These are phyloP conservation scores for Anseranas semipalmata DNA, from an alignment of 2,113 vertebrate genomes.

Conservation along the genomic window DNA sequence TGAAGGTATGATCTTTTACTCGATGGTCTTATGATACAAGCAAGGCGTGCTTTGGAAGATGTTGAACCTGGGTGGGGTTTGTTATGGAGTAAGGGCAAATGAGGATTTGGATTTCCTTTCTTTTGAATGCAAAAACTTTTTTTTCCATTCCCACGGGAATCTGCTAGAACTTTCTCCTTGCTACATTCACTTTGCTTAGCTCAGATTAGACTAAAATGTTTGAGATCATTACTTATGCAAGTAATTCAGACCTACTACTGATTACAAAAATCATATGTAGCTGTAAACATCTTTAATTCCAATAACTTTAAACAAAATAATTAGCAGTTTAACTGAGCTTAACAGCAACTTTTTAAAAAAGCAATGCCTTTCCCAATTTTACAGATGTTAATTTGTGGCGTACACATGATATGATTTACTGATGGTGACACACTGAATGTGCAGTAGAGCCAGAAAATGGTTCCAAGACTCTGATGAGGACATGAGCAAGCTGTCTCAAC, in stretches of 20 bases:
- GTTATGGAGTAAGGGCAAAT: not conserved
- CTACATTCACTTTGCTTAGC: not conserved
- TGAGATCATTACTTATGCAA: not conserved
- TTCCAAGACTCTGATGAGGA: conserved; percentile 38
- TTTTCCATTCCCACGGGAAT: not conserved
- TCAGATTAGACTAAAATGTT: not conserved
- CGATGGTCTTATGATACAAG: not conserved
- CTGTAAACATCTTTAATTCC: conserved; percentile 41
- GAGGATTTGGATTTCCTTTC: conserved; percentile 32
- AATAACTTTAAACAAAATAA: conserved; percentile 48
- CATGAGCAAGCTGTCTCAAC: conserved; percentile 45
- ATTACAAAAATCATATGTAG: not conserved
- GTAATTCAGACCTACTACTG: not conserved
- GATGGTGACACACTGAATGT: conserved; percentile 11
- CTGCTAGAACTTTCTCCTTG: not conserved
- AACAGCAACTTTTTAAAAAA: not conserved
- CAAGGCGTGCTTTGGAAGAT: not conserved
- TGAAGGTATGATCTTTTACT: not conserved
- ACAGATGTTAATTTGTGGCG: conserved; percentile 45
- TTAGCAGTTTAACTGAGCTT: conserved; percentile 34
- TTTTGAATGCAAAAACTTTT: not conserved
- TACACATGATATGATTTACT: conserved; percentile 41
- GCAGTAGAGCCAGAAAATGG: conserved; percentile 43
- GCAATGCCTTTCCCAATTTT: conserved; percentile 6
- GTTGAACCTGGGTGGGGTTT: not conserved